Evolutionary conservation across 2,113 vertebrate genomes (phyloP).

Genomic region (Colistium nudipinnis): DNA sequence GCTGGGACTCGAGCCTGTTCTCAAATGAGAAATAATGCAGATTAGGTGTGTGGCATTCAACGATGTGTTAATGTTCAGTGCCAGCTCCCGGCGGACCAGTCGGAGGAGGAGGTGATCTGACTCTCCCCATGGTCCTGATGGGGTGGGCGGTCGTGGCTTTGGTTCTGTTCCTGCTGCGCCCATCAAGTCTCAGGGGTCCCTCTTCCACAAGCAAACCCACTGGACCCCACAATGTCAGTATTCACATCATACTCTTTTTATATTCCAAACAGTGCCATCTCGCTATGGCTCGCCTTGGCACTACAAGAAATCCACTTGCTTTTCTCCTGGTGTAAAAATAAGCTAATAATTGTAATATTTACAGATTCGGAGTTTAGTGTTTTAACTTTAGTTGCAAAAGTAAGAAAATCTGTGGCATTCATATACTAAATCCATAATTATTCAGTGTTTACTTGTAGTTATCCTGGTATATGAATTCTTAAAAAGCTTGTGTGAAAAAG

Average conservation of each 20-base stretch:
- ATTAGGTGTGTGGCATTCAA: not conserved
- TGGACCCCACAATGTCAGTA: slow-evolving; percentile 88
- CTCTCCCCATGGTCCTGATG: slow-evolving; percentile 91
- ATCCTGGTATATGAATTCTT: no score
- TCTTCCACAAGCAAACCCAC: slow-evolving; percentile 83
- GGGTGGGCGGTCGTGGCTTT: slow-evolving; percentile 92
- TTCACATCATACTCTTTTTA: not conserved
- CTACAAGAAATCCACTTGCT: no score
- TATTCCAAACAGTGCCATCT: not conserved
- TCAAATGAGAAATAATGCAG: slow-evolving; percentile 19
- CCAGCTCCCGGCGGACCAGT: slow-evolving; percentile 87
- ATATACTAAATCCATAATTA: no score
- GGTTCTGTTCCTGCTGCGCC: slow-evolving; percentile 91
- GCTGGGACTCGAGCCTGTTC: not conserved
- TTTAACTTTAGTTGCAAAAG: no score
- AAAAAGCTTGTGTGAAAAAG: no score
- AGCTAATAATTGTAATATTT: no score
- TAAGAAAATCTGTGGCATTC: no score
- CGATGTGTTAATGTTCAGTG: slow-evolving; percentile 79
- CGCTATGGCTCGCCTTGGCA: not conserved
- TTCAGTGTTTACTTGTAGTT: no score
- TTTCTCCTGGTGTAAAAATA: no score
- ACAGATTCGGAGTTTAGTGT: no score
- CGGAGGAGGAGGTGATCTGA: slow-evolving; percentile 81
- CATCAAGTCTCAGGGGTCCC: slow-evolving; percentile 87